Percentiles rank a stretch among this genome's conserved stretches.
These are phyloP conservation scores for Epinephelus fuscoguttatus DNA, from an alignment of 2,113 vertebrate species.

Conservation along the genomic window DNA sequence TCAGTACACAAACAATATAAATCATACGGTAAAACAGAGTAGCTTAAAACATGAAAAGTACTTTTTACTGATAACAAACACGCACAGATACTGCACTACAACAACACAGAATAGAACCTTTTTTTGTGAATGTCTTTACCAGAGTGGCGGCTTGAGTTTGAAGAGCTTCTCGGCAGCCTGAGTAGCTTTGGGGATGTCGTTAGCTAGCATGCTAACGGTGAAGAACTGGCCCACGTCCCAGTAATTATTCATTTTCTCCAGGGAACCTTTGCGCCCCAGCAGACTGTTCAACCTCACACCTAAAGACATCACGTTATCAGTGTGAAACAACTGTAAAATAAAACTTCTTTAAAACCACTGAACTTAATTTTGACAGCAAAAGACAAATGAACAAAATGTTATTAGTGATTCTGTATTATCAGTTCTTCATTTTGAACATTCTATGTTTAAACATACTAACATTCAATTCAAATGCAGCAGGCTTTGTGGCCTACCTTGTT, in stretches of 20 bases:
- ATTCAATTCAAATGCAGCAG: not conserved
- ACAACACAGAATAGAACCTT: not conserved
- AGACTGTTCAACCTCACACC: constrained; percentile 94
- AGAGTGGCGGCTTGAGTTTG: constrained; percentile 94
- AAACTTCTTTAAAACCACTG: too few species aligned
- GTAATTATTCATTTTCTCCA: constrained; percentile 97
- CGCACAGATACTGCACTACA: not conserved
- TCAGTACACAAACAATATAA: too few species aligned
- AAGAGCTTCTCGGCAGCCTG: constrained; percentile 96
- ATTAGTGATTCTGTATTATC: not conserved
- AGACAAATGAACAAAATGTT: not conserved
- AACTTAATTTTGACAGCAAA: not conserved
- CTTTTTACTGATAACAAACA: not conserved
- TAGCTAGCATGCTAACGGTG: constrained; percentile 93
- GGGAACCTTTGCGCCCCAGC: constrained; percentile 93
- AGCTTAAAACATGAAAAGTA: not conserved
- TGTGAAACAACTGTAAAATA: not conserved
- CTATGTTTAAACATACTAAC: not conserved
- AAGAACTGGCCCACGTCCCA: constrained; percentile 98
- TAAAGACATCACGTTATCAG: constrained; percentile 56
- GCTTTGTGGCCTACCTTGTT: not conserved
- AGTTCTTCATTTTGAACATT: too few species aligned
- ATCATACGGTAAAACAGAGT: not conserved
- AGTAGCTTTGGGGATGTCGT: constrained; percentile 91
- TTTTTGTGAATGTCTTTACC: constrained; percentile 83